Percentiles rank a stretch among this genome's conserved stretches.
Conservation (phyloP, 2,797 vertebrate species). For the Onychomys leucogaster region DNA sequence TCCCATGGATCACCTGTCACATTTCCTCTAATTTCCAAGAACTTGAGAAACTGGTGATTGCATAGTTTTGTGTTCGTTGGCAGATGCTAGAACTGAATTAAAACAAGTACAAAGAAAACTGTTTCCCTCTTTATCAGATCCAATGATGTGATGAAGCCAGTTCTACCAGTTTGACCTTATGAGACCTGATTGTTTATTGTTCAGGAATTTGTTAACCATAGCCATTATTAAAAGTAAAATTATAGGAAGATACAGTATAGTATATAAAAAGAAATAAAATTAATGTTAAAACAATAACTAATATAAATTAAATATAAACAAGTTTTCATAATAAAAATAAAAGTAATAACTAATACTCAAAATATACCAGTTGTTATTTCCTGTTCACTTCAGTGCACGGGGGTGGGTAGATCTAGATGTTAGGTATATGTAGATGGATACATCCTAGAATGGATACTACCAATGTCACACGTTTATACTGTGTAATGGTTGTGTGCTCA, state of each 20-base stretch:
- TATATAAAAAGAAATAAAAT: background rate
- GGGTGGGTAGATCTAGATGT: background rate
- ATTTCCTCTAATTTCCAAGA: background rate
- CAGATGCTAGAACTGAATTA: background rate
- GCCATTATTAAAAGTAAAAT: background rate
- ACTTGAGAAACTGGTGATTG: background rate
- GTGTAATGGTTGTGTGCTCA: background rate
- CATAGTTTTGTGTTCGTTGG: background rate
- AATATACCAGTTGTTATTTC: background rate
- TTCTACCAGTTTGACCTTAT: background rate
- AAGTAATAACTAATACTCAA: background rate
- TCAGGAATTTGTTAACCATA: slow-evolving; percentile 14
- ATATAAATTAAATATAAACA: background rate
- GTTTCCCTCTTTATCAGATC: slow-evolving; percentile 5
- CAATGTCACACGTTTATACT: background rate
- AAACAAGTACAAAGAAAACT: background rate
- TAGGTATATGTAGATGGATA: background rate
- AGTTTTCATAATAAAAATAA: background rate
- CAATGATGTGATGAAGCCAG: background rate
- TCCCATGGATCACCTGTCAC: background rate
- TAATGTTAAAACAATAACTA: background rate
- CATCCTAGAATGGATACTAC: no score
- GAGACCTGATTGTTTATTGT: background rate
- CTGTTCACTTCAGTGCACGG: background rate
- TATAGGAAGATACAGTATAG: background rate